A percentile compares a stretch with the other conserved stretches of the same genome.
Conservation (phyloP, 2,888 invertebrate genomes). For the Therioaphis trifolii region DNA sequence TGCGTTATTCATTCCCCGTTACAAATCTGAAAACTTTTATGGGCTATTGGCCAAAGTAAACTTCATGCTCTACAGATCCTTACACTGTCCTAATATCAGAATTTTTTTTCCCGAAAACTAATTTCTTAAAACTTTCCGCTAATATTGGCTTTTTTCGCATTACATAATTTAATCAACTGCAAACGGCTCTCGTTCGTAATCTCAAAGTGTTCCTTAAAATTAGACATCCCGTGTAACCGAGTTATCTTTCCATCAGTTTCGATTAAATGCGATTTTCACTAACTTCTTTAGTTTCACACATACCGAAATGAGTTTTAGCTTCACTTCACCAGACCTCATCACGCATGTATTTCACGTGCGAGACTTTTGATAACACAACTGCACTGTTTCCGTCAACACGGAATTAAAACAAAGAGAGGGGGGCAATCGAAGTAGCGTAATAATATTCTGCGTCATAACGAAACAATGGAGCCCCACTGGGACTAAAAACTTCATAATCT, state of each 20-base stretch:
- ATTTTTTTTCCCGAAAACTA: slow-evolving; percentile 49
- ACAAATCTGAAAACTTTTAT: slow-evolving; percentile 59
- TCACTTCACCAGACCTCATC: slow-evolving; percentile 15
- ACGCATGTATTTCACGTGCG: neutral
- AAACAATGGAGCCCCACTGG: slow-evolving; percentile 21
- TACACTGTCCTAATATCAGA: slow-evolving; percentile 31
- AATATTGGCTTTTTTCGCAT: slow-evolving; percentile 50
- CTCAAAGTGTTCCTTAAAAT: slow-evolving; percentile 52
- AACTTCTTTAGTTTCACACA: slow-evolving; percentile 6
- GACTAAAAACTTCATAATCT: slow-evolving; percentile 33
- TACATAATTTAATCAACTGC: slow-evolving; percentile 55
- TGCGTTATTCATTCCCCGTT: slow-evolving; percentile 60
- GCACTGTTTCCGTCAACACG: neutral
- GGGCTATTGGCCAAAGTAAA: slow-evolving; percentile 58
- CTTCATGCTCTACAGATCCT: slow-evolving; percentile 21
- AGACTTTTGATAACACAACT: slow-evolving; percentile 10
- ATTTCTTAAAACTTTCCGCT: slow-evolving; percentile 58
- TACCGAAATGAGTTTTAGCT: slow-evolving; percentile 13
- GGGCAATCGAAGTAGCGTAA: slow-evolving; percentile 16
- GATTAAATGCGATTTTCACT: slow-evolving; percentile 2
- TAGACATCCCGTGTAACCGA: neutral
- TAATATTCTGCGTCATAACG: slow-evolving; percentile 1
- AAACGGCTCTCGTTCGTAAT: neutral
- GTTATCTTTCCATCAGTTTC: slow-evolving; percentile 23
- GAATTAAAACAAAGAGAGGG: neutral